Percentiles rank a stretch among this genome's conserved stretches.
Conservation (phyloP, 2,797 vertebrate genomes). For the Brachyalestes nurse region DNA sequence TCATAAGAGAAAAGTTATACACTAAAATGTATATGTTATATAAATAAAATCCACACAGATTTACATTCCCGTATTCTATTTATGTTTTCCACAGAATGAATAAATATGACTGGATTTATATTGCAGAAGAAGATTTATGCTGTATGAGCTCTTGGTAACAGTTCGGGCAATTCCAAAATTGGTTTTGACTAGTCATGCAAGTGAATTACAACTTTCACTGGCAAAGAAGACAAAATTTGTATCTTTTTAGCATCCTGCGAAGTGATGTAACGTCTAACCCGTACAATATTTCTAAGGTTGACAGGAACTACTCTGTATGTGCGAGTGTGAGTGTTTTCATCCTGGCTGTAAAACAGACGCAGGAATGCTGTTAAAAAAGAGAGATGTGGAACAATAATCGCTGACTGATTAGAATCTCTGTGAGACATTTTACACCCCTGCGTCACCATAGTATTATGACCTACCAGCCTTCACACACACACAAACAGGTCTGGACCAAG, state of each 20-base stretch:
- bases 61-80: no score
- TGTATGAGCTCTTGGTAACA: no score
- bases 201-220: neutral
- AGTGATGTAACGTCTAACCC: neutral
- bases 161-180: no score
- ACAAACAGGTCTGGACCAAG: neutral
- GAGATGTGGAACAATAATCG: conserved; percentile 11
- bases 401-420: conserved; percentile 44
- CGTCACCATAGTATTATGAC: neutral
- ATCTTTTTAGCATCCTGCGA: neutral
- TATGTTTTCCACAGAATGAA: no score
- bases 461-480: conserved; percentile 9
- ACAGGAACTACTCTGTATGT: conserved; percentile 2
- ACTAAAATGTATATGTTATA: no score
- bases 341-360: conserved; percentile 15
- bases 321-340: conserved; percentile 5
- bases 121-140: no score
- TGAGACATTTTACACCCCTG: conserved; percentile 47
- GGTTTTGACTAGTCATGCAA: no score
- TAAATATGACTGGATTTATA: no score
- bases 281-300: neutral
- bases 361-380: conserved; percentile 31
- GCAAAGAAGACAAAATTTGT: neutral
- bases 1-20: no score
- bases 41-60: no score